Evolutionary conservation across 2,888 invertebrate species (phyloP).

Genomic region (Callinectes sapidus): DNA sequence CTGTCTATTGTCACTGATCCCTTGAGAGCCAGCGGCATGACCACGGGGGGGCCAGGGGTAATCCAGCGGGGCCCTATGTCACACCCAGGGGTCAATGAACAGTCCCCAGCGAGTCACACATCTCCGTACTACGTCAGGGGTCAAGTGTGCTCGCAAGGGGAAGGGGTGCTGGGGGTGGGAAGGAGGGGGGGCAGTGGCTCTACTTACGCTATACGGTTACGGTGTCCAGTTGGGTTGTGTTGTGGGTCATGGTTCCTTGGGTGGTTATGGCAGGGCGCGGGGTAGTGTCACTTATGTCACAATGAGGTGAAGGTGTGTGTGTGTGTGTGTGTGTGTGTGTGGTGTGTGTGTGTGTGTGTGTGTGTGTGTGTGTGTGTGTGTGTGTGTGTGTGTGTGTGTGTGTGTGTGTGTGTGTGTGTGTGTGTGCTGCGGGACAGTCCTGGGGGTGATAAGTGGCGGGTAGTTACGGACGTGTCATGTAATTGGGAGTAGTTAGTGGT

Average conservation of each 20-base stretch:
- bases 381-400: no score
- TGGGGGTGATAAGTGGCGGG: background rate
- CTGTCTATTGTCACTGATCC: constrained; percentile 31
- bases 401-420: background rate
- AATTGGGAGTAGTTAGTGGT: background rate
- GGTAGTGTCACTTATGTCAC: background rate
- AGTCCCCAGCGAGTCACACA: constrained; percentile 7
- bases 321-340: no score
- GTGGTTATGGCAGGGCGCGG: background rate
- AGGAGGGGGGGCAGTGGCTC: background rate
- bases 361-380: no score
- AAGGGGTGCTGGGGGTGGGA: background rate
- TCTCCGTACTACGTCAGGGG: background rate
- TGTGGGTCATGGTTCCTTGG: background rate
- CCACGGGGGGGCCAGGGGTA: constrained; percentile 4
- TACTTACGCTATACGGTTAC: background rate
- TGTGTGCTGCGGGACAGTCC: background rate
- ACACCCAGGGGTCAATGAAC: background rate
- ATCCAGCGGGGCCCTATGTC: constrained; percentile 23
- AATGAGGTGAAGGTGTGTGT: background rate
- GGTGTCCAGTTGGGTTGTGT: background rate
- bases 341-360: no score
- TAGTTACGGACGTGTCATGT: background rate
- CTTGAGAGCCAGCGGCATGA: background rate
- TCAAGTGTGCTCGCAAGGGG: background rate